Base-by-base conservation (phyloP, 2,113 vertebrate genomes). In the Solea senegalensis region DNA sequence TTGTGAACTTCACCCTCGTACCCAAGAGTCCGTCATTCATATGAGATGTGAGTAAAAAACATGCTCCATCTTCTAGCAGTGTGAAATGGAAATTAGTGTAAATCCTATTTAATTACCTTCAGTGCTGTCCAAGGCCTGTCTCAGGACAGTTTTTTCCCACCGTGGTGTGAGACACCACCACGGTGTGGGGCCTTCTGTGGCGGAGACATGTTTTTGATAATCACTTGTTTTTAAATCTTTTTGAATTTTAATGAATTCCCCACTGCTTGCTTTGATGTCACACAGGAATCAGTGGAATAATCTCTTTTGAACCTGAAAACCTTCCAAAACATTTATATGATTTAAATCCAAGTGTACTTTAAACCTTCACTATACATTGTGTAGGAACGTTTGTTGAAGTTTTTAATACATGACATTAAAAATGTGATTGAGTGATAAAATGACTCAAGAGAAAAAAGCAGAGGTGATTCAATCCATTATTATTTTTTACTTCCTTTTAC, bases 101-200 rank as follows among this genome's bases (percentile, higher is more conserved):
- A 72, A 82, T 59, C 15, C 51, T 58, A 13, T 84, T 81, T 65
- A 82, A 75, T 88, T 85, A 67, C 41, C 21, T 64, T 34, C 10
- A 48, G 21, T 60, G 63, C 61, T 46, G 60, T 55, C 51, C 15
- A 8, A 84, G 41, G 43, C 45, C 21, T 14, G 9, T 54, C 56
- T 79, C 21, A 16, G 53, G 54, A 71, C 58, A 4, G 34, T 75
- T 78, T 62, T 56, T 45, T 79, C 62, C 28, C 14, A 7, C 57
- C 39, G 66, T 54, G 61, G 61, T 52, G 65, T 65, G 9, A 48
- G 53, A 27, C 10, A 16, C 61, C 64, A 54, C 51, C 84, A 84
- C 41, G 59, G 81, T 81, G 76, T 27, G 68, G 13, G 7, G 65
- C 73, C 76, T 51, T 78, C 63, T 82, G 83, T 65, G 74, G 54